Evolutionary conservation across 2,888 invertebrate genomes (phyloP).

Genomic region (Hedya salicella): DNA sequence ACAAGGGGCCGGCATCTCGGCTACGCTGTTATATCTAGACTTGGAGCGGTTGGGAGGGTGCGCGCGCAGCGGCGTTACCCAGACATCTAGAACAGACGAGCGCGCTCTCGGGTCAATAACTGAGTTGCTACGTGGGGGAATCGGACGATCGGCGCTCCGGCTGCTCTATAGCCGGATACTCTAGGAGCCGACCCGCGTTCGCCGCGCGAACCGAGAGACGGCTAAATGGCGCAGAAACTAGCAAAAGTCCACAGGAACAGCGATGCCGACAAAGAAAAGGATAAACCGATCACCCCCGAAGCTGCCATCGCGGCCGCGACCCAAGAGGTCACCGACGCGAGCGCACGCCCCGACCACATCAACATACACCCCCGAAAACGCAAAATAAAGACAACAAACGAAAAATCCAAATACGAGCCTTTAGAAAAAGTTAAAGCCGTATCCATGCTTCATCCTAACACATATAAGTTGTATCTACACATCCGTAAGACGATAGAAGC

Average conservation of each 20-base stretch:
- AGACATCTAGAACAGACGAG: constrained; percentile 52
- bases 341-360: constrained; percentile 36
- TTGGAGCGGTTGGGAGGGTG: constrained; percentile 50
- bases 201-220: constrained; percentile 21
- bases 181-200: constrained; percentile 49
- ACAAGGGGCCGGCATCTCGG: constrained; percentile 77
- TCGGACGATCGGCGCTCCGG: constrained; percentile 62
- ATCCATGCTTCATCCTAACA: constrained; percentile 91
- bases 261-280: constrained; percentile 66
- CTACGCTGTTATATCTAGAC: constrained; percentile 53
- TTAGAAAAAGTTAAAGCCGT: constrained; percentile 37
- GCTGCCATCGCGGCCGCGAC: constrained; percentile 10
- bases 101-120: constrained; percentile 77
- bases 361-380: constrained; percentile 92
- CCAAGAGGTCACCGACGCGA: constrained; percentile 22
- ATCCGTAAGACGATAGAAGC: constrained; percentile 92
- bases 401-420: constrained; percentile 50
- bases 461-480: constrained; percentile 92
- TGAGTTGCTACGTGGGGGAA: constrained; percentile 72
- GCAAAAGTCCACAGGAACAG: constrained; percentile 70
- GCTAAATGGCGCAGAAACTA: constrained; percentile 50
- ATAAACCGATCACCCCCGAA: constrained; percentile 28
- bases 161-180: constrained; percentile 51
- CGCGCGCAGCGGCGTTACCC: constrained; percentile 65
- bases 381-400: constrained; percentile 90